Base-by-base conservation (phyloP, 2,797 vertebrate species). In the Fistularia tabacaria region DNA sequence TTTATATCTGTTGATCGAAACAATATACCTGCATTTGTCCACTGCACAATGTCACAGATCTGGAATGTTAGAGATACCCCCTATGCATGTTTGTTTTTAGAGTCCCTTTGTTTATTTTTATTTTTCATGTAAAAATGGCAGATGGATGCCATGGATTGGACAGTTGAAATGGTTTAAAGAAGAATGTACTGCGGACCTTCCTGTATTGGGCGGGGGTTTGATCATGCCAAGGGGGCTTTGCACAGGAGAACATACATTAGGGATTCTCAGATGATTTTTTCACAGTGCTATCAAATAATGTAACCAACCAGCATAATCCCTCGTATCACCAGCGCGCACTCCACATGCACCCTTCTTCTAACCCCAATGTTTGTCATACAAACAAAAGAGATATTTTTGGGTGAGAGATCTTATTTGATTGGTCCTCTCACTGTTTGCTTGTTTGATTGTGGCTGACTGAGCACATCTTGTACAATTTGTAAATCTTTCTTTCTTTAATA, bases 391-490 rank as follows among this genome's bases (percentile, higher is more conserved):
- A 79, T 79, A 77, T 81, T 71, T 84, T 69, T 73, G 67, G 49
- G 62, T 76, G 77, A 77, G 74, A 73, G 72, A 79, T 80, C 76
- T 62, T 70, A 65, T 74, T 74, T 76, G 62, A 77, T 83, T 81
- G 77, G 80, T 82, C 62, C 42, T 78, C 73, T 85, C 71, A 74
- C 73, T 75, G 71, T 73, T 84, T 77, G 82, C 57, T 80, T 84
- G 77, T 87, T 84, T 82, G 83, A 86, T 77, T 85, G 61, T 71
- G 79, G 63, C 69, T 84, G 67, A 85, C 74, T 81, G 70, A 87
- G 81, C 69, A 85, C 80, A 80, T 82, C 57, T 80, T 91, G 88
- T 92, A 90, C 68, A 92, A 90, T 89, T 88, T 92, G 89, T 92
- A 90, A 85, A 90, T 84, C 10, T 73, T 61, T 82, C 61, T 25